phyloP scores from a whole-genome alignment of 2,888 invertebrate genomes.

The Crematogaster levior region DNA sequence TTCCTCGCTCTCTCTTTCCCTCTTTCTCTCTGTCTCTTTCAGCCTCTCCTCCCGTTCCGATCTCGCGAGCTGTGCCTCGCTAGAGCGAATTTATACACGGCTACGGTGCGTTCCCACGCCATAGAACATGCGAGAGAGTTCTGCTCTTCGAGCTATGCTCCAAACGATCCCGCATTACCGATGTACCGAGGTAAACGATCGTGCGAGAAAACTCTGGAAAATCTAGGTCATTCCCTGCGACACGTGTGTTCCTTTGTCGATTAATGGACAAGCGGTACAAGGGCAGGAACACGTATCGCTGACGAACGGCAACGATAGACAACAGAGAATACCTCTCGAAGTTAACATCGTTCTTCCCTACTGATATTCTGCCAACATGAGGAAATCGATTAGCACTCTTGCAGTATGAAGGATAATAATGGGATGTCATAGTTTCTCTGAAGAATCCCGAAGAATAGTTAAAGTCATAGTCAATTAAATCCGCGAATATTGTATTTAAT shows the following conservation, averaged over 20 bases:
- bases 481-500: background rate
- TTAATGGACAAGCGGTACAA: slow-evolving; percentile 23
- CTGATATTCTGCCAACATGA: too few species aligned
- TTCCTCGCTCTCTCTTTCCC: background rate
- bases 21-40: slow-evolving; percentile 9
- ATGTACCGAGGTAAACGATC: slow-evolving; percentile 61
- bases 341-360: too few species aligned
- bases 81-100: slow-evolving; percentile 82
- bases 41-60: slow-evolving; percentile 34
- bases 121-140: slow-evolving; percentile 71
- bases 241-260: slow-evolving; percentile 53
- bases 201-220: slow-evolving; percentile 71
- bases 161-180: slow-evolving; percentile 67
- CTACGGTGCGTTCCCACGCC: slow-evolving; percentile 84
- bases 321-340: background rate
- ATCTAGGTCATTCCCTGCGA: slow-evolving; percentile 68
- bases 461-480: background rate
- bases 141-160: slow-evolving; percentile 67
- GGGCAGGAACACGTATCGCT: background rate
- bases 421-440: too few species aligned
- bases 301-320: background rate
- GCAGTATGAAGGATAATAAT: too few species aligned
- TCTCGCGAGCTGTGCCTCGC: slow-evolving; percentile 58
- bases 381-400: too few species aligned
- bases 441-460: background rate